phyloP scores from a whole-genome alignment of 1,140 invertebrate species.

The Drosophila sproati region DNA sequence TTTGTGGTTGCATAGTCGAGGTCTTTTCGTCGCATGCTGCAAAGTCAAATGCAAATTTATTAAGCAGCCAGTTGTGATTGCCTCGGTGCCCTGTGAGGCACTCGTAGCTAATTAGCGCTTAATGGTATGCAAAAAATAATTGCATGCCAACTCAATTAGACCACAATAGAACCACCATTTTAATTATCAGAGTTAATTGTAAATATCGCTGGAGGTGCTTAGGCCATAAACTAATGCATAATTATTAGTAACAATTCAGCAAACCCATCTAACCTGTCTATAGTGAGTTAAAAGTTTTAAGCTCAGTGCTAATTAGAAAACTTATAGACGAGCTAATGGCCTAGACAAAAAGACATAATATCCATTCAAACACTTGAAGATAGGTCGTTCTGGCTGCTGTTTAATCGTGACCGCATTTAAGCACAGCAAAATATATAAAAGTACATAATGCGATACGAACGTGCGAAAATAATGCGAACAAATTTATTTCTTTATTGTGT shows the following conservation, averaged over 20 bases:
- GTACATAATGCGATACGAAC: constrained; percentile 54
- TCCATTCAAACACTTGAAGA: constrained; percentile 26
- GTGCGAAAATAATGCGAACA: constrained; percentile 67
- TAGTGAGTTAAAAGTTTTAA: constrained; percentile 69
- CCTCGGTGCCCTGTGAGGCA: neutral
- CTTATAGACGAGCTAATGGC: constrained; percentile 61
- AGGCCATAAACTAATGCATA: constrained; percentile 52
- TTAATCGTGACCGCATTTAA: constrained; percentile 82
- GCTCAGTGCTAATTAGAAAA: constrained; percentile 73
- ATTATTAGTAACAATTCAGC: constrained; percentile 45
- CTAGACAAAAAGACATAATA: constrained; percentile 31
- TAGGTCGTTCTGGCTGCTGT: constrained; percentile 50
- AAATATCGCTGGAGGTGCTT: constrained; percentile 16
- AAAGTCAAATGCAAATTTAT: constrained; percentile 10
- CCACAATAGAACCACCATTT: constrained; percentile 47
- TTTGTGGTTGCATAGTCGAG: constrained; percentile 41
- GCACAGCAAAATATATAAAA: constrained; percentile 14
- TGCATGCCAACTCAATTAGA: constrained; percentile 71
- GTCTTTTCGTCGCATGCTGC: neutral
- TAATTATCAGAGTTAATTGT: constrained; percentile 60
- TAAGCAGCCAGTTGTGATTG: constrained; percentile 14
- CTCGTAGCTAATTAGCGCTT: constrained; percentile 18
- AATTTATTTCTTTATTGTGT: constrained; percentile 63
- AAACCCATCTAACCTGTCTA: neutral
- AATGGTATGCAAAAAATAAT: constrained; percentile 52